phyloP scores from a whole-genome alignment of 92 coral and sea anemone species.

The Porites evermanni region DNA sequence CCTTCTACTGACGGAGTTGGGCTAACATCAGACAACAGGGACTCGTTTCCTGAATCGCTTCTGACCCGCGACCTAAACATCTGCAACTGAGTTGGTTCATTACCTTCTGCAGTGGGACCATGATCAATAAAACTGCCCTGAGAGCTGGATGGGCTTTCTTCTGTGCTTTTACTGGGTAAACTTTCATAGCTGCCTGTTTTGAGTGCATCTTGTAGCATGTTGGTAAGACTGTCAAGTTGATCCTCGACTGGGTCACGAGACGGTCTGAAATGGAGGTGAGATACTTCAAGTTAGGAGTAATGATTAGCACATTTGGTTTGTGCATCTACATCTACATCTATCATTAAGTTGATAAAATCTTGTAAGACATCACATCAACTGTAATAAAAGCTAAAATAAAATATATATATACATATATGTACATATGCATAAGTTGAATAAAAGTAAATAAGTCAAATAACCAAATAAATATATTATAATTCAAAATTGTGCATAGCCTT shows the following conservation, averaged over 20 bases:
- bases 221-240: constrained; percentile 84
- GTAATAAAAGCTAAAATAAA: too few relatives aligned
- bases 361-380: too few relatives aligned
- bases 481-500: too few relatives aligned
- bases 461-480: too few relatives aligned
- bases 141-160: constrained; percentile 78
- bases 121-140: constrained; percentile 84
- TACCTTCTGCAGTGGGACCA: constrained; percentile 84
- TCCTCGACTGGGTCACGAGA: constrained; percentile 85
- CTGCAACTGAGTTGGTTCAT: constrained; percentile 59
- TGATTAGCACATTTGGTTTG: too few relatives aligned
- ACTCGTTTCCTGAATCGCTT: constrained; percentile 96
- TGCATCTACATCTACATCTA: too few relatives aligned
- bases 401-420: too few relatives aligned
- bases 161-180: constrained; percentile 64
- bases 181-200: constrained; percentile 90
- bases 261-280: constrained; percentile 19
- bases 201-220: constrained; percentile 86
- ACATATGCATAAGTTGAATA: too few relatives aligned
- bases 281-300: too few relatives aligned
- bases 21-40: constrained; percentile 80
- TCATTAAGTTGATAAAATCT: too few relatives aligned
- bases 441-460: too few relatives aligned
- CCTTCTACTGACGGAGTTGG: constrained; percentile 86
- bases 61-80: constrained; percentile 72